Conservation (phyloP, 1,140 invertebrate species). For the Hylaeus volcanicus region DNA sequence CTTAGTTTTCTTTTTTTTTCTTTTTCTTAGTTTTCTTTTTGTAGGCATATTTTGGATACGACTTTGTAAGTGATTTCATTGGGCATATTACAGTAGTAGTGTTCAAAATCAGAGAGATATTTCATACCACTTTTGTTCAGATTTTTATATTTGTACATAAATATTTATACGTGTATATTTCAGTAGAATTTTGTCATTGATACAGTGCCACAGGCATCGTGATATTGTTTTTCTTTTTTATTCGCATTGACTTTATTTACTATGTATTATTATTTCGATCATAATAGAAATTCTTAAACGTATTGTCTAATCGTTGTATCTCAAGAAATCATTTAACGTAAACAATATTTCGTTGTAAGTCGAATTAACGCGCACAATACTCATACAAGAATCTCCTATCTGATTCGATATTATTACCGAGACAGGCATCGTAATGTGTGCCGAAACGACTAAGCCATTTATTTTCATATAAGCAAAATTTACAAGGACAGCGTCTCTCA, state of each 20-base stretch:
- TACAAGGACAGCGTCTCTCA: not conserved
- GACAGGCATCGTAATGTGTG: not conserved
- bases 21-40: not conserved
- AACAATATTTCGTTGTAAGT: not conserved
- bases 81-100: not conserved
- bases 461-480: not conserved
- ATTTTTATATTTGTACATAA: constrained; percentile 3
- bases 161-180: constrained; percentile 2
- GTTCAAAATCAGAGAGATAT: not conserved
- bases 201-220: not conserved
- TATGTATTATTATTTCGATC: not conserved
- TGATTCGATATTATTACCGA: not conserved
- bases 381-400: not conserved
- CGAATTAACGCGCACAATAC: constrained; percentile 31
- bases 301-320: constrained; percentile 5
- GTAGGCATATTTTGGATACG: not conserved
- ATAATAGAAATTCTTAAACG: constrained; percentile 24
- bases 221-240: not conserved
- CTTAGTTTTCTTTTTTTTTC: no score
- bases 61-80: not conserved
- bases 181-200: not conserved
- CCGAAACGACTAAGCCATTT: not conserved
- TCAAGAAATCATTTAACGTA: not conserved
- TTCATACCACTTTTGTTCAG: not conserved
- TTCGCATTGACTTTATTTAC: not conserved